A percentile compares a stretch with the other conserved stretches of the same genome.
Evolutionary conservation across 2,113 vertebrate species (phyloP).

Genomic region (Turdus rufiventris): DNA sequence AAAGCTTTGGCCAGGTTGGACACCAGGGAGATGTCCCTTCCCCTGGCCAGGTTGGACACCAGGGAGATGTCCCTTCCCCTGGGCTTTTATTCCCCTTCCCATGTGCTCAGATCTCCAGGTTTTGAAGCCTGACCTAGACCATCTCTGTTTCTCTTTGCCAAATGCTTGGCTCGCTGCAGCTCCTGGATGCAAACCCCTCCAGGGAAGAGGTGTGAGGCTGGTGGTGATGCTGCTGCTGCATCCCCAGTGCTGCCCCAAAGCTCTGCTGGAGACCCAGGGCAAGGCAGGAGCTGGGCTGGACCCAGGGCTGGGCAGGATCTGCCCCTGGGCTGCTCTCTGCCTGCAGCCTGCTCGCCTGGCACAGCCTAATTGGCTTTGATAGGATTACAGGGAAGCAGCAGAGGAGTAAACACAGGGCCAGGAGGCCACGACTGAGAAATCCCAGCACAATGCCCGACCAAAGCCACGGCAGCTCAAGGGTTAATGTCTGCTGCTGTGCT

Average conservation of each 20-base stretch:
- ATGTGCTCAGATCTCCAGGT: neutral
- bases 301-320: neutral
- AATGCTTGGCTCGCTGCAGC: neutral
- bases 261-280: neutral
- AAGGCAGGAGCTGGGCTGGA: neutral
- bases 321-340: neutral
- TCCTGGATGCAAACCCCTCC: neutral
- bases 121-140: neutral
- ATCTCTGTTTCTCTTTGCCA: neutral
- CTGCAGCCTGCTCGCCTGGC: neutral
- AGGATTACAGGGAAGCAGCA: neutral
- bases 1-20: fast-evolving
- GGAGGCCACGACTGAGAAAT: neutral
- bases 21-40: neutral
- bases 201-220: fast-evolving
- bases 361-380: constrained; percentile 36
- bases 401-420: constrained; percentile 15
- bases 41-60: fast-evolving
- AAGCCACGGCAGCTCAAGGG: neutral
- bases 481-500: neutral
- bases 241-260: neutral
- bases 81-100: neutral
- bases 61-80: neutral
- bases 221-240: neutral
- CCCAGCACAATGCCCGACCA: fast-evolving